Evolutionary conservation across 2,797 vertebrate species (phyloP).

Genomic region (Anguilla marmorata): DNA sequence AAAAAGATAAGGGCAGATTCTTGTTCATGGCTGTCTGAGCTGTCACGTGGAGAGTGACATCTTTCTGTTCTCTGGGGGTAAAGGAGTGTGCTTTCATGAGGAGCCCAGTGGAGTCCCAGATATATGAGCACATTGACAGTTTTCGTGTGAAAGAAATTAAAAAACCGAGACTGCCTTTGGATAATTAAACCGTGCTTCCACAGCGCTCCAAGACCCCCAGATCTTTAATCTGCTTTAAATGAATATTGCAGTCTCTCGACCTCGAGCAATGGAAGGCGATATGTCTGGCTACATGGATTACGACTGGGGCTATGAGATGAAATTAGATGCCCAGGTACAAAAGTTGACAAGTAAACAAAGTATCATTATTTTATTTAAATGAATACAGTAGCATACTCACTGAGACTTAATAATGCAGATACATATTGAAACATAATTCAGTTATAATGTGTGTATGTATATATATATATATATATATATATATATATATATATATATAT

Average conservation of each 20-base stretch:
- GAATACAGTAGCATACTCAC: not conserved
- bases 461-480: too few species aligned
- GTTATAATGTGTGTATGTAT: not conserved
- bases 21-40: slow-evolving; percentile 2
- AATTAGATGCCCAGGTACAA: not conserved
- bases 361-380: not conserved
- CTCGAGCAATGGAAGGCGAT: not conserved
- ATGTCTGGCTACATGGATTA: not conserved
- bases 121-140: not conserved
- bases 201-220: not conserved
- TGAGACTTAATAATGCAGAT: not conserved
- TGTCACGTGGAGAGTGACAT: not conserved
- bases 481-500: too few species aligned
- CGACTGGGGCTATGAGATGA: not conserved
- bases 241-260: not conserved
- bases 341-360: not conserved
- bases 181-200: not conserved
- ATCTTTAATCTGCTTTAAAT: not conserved
- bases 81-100: not conserved
- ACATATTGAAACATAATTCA: not conserved
- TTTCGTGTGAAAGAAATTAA: not conserved
- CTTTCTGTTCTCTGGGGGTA: not conserved
- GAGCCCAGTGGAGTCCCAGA: not conserved
- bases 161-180: not conserved
- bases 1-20: not conserved